These are phyloP conservation scores for Bombus confusus DNA, from an alignment of 1,140 invertebrate genomes.

Conservation along the genomic window DNA sequence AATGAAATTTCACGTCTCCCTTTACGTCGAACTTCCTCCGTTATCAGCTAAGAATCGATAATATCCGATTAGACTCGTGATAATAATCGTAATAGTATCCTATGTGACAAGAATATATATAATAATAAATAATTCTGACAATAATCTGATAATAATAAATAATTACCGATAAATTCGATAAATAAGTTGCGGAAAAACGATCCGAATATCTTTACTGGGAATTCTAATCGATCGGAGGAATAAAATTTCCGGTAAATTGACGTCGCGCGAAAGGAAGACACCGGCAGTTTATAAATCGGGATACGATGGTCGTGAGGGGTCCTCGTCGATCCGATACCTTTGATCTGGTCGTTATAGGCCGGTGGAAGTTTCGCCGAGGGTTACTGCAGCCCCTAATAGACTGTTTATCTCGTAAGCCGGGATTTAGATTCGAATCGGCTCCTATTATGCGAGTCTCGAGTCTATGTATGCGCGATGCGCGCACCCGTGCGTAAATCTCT, in stretches of 20 bases:
- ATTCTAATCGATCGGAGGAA: not conserved
- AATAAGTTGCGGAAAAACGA: not conserved
- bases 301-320: slow-evolving; percentile 58
- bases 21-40: too few species aligned
- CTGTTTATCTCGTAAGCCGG: slow-evolving; percentile 77
- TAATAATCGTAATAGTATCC: too few species aligned
- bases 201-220: not conserved
- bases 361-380: slow-evolving; percentile 53
- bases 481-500: slow-evolving; percentile 1
- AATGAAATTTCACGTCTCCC: not conserved
- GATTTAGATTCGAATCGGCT: slow-evolving; percentile 74
- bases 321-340: slow-evolving; percentile 75
- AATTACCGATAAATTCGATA: not conserved
- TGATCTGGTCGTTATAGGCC: slow-evolving; percentile 74
- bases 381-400: slow-evolving; percentile 73
- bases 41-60: not conserved
- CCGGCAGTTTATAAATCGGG: slow-evolving; percentile 66
- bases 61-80: not conserved
- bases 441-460: slow-evolving; percentile 51
- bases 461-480: not conserved
- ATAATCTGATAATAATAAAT: too few species aligned
- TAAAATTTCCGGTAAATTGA: not conserved
- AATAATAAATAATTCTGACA: too few species aligned
- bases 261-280: not conserved
- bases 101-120: too few species aligned